A percentile compares a stretch with the other conserved stretches of the same genome.
Conservation (phyloP, 2,113 vertebrate species). For the Lamprotornis superbus region DNA sequence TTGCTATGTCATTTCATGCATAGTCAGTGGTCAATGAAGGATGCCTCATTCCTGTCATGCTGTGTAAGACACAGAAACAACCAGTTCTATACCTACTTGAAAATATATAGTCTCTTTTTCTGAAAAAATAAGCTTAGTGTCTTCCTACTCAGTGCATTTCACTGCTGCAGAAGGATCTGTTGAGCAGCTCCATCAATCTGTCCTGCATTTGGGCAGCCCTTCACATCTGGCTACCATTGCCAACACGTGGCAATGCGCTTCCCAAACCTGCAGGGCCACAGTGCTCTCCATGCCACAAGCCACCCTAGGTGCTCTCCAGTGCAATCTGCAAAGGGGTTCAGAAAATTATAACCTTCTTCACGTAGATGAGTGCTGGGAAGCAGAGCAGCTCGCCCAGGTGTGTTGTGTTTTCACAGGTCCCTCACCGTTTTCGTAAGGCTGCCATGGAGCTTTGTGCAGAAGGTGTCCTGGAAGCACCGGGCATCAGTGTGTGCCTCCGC, state of each 20-base stretch:
- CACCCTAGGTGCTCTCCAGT: background rate
- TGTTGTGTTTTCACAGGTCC: background rate
- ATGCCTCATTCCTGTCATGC: fast-evolving
- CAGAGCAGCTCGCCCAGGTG: background rate
- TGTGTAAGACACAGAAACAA: background rate
- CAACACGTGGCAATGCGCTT: fast-evolving
- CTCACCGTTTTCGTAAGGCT: fast-evolving
- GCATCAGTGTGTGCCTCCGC: background rate
- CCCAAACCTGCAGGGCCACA: background rate
- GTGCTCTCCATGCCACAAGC: background rate
- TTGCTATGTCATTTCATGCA: background rate
- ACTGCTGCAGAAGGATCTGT: background rate
- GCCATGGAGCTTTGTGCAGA: background rate
- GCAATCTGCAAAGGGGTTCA: background rate
- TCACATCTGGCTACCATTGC: fast-evolving
- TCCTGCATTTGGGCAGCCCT: background rate
- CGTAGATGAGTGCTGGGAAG: background rate
- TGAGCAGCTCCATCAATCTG: background rate
- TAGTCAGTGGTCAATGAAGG: background rate
- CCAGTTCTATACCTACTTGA: background rate
- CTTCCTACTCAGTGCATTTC: background rate
- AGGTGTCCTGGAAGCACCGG: background rate
- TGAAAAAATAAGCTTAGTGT: background rate
- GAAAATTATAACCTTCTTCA: background rate
- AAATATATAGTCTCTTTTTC: background rate